Evolutionary conservation across 2,888 invertebrate genomes (phyloP), one percentile per base, ranked within the genome.

Genomic region (Druceiella hillmani): DNA sequence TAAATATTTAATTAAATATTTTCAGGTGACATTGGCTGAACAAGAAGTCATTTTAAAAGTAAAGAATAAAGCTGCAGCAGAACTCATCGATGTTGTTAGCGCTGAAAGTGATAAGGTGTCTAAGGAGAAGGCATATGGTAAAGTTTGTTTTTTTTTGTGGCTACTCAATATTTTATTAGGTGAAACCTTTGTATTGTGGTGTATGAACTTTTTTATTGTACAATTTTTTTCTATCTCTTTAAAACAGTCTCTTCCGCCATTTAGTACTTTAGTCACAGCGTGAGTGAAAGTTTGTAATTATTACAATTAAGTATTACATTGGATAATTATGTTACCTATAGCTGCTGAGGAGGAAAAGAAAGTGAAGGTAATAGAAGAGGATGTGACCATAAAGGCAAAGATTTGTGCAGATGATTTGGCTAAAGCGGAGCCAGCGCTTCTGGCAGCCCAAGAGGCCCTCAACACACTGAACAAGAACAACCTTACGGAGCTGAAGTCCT

Each of bases 391-490:
- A 48, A 89, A 89, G 54, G 85, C 87, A 25, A 84, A 79, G 56
- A 79, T 89, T 45, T 94, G 94, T 58, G 87, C 87, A 38, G 86
- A 84, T 50, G 95, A 95, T 66, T 75, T 95, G 52, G 83, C 81
- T 0, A 89, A 87, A 57, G 94, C 95, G 1, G 91, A 94, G 60
- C 95, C 95, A 0, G 93, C 93, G 1, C 64, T 95, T 14, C 56
- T 83, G 12, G 92, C 92, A 7, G 94, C 95, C 0, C 86, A 89
- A 56, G 90, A 85, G 52, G 94, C 95, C 5, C 64, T 95, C 33
- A 87, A 94, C 56, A 94, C 94, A 0, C 64, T 95, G 14, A 93
- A 95, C 57, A 95, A 95, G 69, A 85, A 81, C 55, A 95, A 95
- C 60, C 64, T 95, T 47, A 94, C 94, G 0, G 95, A 97, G 65